Evolutionary conservation across 1,140 invertebrate species (phyloP).

Genomic region (Acromyrmex charruanus): DNA sequence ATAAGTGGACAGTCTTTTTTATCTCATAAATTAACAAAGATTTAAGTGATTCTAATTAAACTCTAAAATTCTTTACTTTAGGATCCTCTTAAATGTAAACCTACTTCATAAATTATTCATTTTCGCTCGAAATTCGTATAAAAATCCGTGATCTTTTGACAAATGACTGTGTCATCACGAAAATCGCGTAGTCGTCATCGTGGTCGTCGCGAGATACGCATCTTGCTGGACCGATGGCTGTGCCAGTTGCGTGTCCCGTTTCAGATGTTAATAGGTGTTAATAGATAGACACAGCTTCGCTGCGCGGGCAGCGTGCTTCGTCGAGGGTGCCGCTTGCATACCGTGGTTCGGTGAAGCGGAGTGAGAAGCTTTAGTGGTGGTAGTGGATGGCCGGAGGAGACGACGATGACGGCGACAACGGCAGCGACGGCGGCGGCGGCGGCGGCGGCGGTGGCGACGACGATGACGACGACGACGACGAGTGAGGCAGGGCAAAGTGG

Average conservation of each 20-base stretch:
- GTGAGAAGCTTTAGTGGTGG: conserved; percentile 35
- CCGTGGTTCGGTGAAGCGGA: conserved; percentile 66
- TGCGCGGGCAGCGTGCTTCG: background rate
- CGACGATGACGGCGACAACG: conserved; percentile 19
- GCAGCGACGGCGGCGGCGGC: conserved; percentile 28
- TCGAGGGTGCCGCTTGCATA: conserved; percentile 37
- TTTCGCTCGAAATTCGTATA: background rate
- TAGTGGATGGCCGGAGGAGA: conserved; percentile 7
- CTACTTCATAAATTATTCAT: background rate
- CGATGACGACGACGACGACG: conserved; percentile 3
- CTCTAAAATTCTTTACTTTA: too few species aligned
- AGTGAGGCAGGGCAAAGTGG: conserved; percentile 69
- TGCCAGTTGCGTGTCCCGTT: conserved; percentile 21
- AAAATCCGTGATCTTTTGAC: background rate
- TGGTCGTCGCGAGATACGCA: background rate
- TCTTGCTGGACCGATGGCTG: conserved; percentile 13
- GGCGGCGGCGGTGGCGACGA: background rate
- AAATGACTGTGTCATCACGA: background rate
- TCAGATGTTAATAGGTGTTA: conserved; percentile 60
- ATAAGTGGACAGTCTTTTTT: too few species aligned
- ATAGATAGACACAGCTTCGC: conserved; percentile 22
- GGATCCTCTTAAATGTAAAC: too few species aligned
- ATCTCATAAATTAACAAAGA: too few species aligned
- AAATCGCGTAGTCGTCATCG: background rate
- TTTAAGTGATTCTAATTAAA: too few species aligned